A percentile compares a stretch with the other conserved stretches of the same genome.
Conservation (phyloP, 2,797 vertebrate genomes). For the Mycteria americana region DNA sequence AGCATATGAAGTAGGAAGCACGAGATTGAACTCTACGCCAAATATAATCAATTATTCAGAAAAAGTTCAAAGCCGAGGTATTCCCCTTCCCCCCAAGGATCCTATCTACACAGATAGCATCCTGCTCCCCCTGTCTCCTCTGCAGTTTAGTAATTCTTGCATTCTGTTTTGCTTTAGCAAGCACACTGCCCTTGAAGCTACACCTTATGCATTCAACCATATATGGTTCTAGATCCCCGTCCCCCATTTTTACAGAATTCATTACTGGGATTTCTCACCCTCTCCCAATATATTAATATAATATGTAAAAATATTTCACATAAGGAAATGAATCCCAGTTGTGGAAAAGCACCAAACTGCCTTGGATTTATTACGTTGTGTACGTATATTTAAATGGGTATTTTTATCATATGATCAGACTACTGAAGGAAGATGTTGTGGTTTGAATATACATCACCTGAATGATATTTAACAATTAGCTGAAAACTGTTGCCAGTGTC, state of each 20-base stretch:
- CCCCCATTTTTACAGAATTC: background rate
- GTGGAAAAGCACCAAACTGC: background rate
- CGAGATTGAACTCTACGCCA: background rate
- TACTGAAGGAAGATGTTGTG: background rate
- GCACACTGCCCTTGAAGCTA: background rate
- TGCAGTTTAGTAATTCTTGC: background rate
- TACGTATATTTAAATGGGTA: background rate
- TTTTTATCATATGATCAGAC: background rate
- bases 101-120: background rate
- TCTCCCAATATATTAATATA: background rate
- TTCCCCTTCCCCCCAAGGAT: background rate
- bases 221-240: background rate
- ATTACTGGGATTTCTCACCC: background rate
- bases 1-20: background rate
- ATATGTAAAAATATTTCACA: background rate
- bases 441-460: background rate
- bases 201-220: accelerated
- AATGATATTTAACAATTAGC: background rate
- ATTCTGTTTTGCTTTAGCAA: background rate
- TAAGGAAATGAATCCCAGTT: background rate
- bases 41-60: background rate
- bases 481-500: background rate
- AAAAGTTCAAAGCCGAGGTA: background rate
- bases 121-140: background rate
- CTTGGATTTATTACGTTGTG: background rate